Evolutionary conservation across 2,888 invertebrate species (phyloP).

Genomic region (Pherbina coryleti): DNA sequence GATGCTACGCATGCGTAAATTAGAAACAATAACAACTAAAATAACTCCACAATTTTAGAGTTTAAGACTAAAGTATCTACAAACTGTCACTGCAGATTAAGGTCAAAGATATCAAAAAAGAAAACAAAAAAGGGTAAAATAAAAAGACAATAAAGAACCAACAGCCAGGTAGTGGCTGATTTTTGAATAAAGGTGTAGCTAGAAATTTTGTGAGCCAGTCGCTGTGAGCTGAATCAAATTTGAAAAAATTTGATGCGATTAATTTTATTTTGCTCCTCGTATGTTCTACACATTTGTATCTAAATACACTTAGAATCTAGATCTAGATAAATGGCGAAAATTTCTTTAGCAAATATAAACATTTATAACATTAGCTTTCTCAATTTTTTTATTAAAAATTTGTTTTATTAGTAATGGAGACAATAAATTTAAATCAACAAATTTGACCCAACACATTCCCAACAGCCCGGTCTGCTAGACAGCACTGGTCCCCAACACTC

Average conservation of each 20-base stretch:
- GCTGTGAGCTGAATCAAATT: neutral
- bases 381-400: too few relatives aligned
- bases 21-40: slow-evolving; percentile 38
- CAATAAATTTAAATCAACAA: too few relatives aligned
- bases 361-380: too few relatives aligned
- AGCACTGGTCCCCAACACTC: neutral
- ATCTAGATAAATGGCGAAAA: too few relatives aligned
- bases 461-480: neutral
- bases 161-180: neutral
- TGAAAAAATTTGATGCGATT: neutral
- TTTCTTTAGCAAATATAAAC: too few relatives aligned
- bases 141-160: neutral
- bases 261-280: too few relatives aligned
- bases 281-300: too few relatives aligned
- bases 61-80: slow-evolving; percentile 28
- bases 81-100: slow-evolving; percentile 62
- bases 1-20: slow-evolving; percentile 46
- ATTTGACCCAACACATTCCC: neutral
- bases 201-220: too few relatives aligned
- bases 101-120: slow-evolving; percentile 58
- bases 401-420: too few relatives aligned
- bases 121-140: slow-evolving; percentile 20
- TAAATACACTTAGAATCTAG: too few relatives aligned
- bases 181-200: neutral
- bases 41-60: slow-evolving; percentile 52